phyloP scores from a whole-genome alignment of 2,888 invertebrate species.

The Myopa testacea region DNA sequence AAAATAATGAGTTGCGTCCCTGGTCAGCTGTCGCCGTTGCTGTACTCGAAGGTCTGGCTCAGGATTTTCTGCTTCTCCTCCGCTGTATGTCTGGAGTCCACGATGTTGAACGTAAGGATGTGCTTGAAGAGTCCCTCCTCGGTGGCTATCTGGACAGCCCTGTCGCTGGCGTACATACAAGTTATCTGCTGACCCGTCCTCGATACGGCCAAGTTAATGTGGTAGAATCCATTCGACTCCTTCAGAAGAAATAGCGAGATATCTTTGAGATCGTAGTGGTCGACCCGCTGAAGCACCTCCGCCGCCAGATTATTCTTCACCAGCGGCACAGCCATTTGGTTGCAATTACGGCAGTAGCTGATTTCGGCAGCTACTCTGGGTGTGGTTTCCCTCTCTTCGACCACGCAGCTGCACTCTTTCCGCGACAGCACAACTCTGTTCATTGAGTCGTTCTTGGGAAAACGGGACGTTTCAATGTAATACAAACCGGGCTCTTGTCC shows the following conservation, averaged over 20 bases:
- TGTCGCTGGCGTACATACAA: constrained; percentile 52
- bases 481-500: background rate
- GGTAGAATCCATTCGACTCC: constrained; percentile 53
- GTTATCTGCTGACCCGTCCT: constrained; percentile 46
- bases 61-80: constrained; percentile 45
- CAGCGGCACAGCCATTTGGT: constrained; percentile 22
- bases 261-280: constrained; percentile 12
- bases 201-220: constrained; percentile 52
- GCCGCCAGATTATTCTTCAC: constrained; percentile 36
- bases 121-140: constrained; percentile 42
- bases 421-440: background rate
- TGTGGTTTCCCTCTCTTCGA: background rate
- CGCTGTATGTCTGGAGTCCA: constrained; percentile 44
- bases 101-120: constrained; percentile 48
- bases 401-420: background rate
- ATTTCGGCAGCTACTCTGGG: constrained; percentile 23
- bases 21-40: constrained; percentile 9
- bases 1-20: too few relatives aligned
- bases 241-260: constrained; percentile 52
- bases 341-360: constrained; percentile 48
- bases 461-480: background rate
- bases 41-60: constrained; percentile 48
- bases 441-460: background rate
- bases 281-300: constrained; percentile 43
- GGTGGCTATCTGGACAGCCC: constrained; percentile 46